These are phyloP conservation scores for Spongilla lacustris DNA, from an alignment of 37 sponge, comb jelly and placozoan species.

Conservation along the genomic window DNA sequence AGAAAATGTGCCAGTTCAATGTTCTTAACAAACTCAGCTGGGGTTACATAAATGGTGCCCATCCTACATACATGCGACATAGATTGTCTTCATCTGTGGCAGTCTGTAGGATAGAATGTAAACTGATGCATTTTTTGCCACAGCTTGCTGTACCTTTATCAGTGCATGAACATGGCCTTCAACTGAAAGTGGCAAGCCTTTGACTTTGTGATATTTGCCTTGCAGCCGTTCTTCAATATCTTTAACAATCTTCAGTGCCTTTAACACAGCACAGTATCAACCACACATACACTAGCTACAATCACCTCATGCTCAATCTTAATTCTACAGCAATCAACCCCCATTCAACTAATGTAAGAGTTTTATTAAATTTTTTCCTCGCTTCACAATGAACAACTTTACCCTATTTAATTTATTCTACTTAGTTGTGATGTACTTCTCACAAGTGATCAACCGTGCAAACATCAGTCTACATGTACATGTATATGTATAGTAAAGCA, in stretches of 20 bases:
- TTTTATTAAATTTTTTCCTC: too few relatives aligned
- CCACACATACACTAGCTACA: neutral
- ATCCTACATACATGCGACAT: slow-evolving; percentile 91
- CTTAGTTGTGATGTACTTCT: too few relatives aligned
- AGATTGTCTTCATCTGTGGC: slow-evolving; percentile 85
- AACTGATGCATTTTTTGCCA: neutral
- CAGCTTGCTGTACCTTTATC: slow-evolving; percentile 62
- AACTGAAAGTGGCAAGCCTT: slow-evolving; percentile 84
- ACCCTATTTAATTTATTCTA: too few relatives aligned
- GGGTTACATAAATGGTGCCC: slow-evolving; percentile 75
- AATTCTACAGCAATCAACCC: too few relatives aligned
- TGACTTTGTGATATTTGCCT: slow-evolving; percentile 66
- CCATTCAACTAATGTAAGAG: too few relatives aligned
- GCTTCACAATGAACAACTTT: too few relatives aligned
- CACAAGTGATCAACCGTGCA: too few relatives aligned
- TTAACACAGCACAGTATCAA: neutral
- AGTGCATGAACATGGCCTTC: slow-evolving; percentile 89
- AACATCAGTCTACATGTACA: too few relatives aligned
- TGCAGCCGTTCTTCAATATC: slow-evolving; percentile 87
- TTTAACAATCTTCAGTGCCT: slow-evolving; percentile 86
- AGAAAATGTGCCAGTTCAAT: neutral
- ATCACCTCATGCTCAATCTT: too few relatives aligned
- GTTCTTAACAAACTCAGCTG: neutral
- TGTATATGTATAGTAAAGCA: too few relatives aligned
- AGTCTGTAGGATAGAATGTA: slow-evolving; percentile 37